A percentile compares a stretch with the other conserved stretches of the same genome.
Evolutionary conservation across 2,797 vertebrate genomes (phyloP).

Genomic region (Atherinosoma microstoma): DNA sequence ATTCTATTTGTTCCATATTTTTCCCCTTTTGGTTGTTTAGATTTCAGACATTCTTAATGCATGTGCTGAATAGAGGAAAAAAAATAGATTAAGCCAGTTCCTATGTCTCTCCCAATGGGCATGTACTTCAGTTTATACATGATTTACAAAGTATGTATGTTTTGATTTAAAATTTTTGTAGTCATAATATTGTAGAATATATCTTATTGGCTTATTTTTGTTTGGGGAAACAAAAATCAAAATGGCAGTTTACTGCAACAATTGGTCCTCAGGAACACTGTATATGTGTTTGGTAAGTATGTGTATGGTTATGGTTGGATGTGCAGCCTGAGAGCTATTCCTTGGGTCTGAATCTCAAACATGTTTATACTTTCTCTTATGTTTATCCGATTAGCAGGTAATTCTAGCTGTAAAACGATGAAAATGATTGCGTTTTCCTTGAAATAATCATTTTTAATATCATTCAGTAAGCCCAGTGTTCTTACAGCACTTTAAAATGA

Average conservation of each 20-base stretch:
- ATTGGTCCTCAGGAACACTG: conserved; percentile 83
- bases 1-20: conserved; percentile 57
- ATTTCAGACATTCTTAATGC: conserved; percentile 75
- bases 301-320: conserved; percentile 65
- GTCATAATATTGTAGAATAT: conserved; percentile 80
- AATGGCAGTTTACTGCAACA: conserved; percentile 79
- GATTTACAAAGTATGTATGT: conserved; percentile 79
- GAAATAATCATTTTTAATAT: conserved; percentile 49
- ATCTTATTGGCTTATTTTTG: conserved; percentile 75
- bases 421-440: conserved; percentile 54
- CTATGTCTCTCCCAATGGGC: conserved; percentile 62
- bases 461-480: conserved; percentile 63
- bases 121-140: conserved; percentile 73
- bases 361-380: conserved; percentile 56
- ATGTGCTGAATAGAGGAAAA: conserved; percentile 77
- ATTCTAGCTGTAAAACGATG: conserved; percentile 60
- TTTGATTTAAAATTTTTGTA: conserved; percentile 80
- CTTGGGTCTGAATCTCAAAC: conserved; percentile 64
- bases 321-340: conserved; percentile 65
- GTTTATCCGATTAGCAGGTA: conserved; percentile 55
- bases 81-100: conserved; percentile 73
- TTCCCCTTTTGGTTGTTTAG: conserved; percentile 63
- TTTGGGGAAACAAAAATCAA: conserved; percentile 77
- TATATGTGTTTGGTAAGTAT: conserved; percentile 69
- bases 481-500: conserved; percentile 79